Evolutionary conservation across 1,140 invertebrate species (phyloP), one percentile per base, ranked within the genome.

Genomic region (Diachasmimorpha longicaudata): DNA sequence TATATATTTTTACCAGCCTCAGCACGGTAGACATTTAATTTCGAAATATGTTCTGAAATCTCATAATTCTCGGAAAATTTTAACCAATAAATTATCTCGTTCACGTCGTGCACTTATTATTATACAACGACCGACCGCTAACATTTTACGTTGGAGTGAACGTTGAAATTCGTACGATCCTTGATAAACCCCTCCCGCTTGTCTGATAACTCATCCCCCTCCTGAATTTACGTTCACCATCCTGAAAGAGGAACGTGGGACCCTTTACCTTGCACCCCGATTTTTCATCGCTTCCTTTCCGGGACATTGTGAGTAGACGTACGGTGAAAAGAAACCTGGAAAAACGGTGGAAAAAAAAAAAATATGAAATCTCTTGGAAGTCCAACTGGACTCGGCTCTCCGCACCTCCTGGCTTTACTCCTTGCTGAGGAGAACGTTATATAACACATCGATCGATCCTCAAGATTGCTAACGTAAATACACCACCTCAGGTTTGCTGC

Each of bases 251-350:
- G 39, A 42, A 42, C 39, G 70, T 44, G 21, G 74, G 68, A 63
- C 74, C 72, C 39, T 74, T 75, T 78, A 69, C 78, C 52, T 75
- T 36, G 67, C 70, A 14, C 73, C 52, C 72, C 75, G 79, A 84
- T 85, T 84, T 85, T 85, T 83, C 81, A 83, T 79, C 75, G 77
- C 77, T 71, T 74, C 31, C 36, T 52, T 36, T 23, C 46, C 67
- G 48, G n/a, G 46, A 48, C 77, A 78, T 75, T 67, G 78, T 76
- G 71, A 67, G 63, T 46, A 16, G 69, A 31, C 66, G 37, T 70
- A 23, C 67, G 58, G 37, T 73, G 78, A 70, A 19, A 74, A 74
- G 78, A 21, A 21, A 16, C n/a, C 13, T 25, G 19, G 23, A 25
- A 63, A 11, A 25, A 23, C 6, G 23, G 21, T 19, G n/a, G 55